Percentiles rank a stretch among this genome's conserved stretches.
phyloP scores from a whole-genome alignment of 2,888 invertebrate species.

The Yponomeuta malinellus region DNA sequence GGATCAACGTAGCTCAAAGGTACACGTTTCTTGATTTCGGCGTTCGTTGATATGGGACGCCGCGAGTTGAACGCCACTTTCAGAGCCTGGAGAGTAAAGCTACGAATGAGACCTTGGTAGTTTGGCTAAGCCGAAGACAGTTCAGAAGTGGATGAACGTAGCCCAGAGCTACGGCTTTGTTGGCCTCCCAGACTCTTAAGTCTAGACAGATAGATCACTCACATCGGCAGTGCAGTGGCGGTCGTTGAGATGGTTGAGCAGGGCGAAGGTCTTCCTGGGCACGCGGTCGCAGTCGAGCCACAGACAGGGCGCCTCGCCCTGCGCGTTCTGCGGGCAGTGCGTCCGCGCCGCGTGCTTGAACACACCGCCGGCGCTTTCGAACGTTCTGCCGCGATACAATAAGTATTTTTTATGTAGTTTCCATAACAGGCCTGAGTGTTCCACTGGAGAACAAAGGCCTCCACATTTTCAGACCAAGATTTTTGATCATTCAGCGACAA shows the following conservation, averaged over 20 bases:
- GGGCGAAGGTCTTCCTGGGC: conserved; percentile 92
- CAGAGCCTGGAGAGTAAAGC: conserved; percentile 64
- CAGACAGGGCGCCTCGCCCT: conserved; percentile 87
- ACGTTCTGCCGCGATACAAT: conserved; percentile 77
- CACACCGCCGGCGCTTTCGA: conserved; percentile 84
- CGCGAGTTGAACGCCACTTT: conserved; percentile 79
- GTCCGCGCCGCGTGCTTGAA: conserved; percentile 90
- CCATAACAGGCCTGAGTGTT: too few species aligned
- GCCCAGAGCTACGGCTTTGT: conserved; percentile 78
- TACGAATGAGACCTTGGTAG: neutral
- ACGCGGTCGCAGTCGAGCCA: conserved; percentile 95
- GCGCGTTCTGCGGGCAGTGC: conserved; percentile 82
- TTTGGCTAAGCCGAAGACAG: neutral
- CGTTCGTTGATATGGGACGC: conserved; percentile 69
- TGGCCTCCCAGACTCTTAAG: conserved; percentile 47
- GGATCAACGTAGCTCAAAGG: conserved; percentile 79
- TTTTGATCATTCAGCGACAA: too few species aligned
- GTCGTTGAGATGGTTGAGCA: conserved; percentile 97
- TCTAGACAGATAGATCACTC: conserved; percentile 23
- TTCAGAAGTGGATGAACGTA: conserved; percentile 56
- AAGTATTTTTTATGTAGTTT: too few species aligned
- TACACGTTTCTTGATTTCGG: conserved; percentile 72
- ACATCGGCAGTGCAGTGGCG: conserved; percentile 93
- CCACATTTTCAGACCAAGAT: too few species aligned
- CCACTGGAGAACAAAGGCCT: too few species aligned